Evolutionary conservation across 2,888 invertebrate genomes (phyloP), one percentile per base, ranked within the genome.

Genomic region (Eurois occulta): DNA sequence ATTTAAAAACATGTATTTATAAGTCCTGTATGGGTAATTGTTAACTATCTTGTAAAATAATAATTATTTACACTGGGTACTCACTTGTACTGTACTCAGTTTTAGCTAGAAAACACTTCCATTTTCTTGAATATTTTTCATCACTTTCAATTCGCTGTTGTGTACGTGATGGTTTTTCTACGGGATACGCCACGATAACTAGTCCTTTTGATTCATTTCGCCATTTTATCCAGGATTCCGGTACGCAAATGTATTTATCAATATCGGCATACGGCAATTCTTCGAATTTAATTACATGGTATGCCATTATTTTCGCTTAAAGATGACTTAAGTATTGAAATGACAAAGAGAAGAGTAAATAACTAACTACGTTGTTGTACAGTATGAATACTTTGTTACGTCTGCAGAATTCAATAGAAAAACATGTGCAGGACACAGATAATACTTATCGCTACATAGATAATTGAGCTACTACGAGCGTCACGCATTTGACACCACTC

Each of bases 141-240:
- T 24, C 5, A 2, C 11, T 64, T 64, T 21, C 2, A 35, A 64
- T 35, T 24, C 24, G 11, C 11, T 0, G 21, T 64, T 6, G 24
- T 11, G 62, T 64, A 2, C 3, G 2, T 11, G 24, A 35, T 24
- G 35, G 35, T 35, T 35, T 8, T 24, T 35, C 62, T 24, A 35
- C 62, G 2, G 62, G 62, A 6, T 64, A 38, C 35, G 62, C 62
- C 35, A 64, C 62, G 21, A 64, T 38, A 24, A 64, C 35, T 24
- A 11, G 24, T 35, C 5, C 24, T 38, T 64, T 64, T 24, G 11
- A 5, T 64, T 35, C 11, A 24, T 35, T 24, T 24, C 35, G 35
- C 62, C 62, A 64, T 64, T 64, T 64, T 38, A 64, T 64, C 62
- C 62, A 64, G 62, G 62, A 35, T 11, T 5, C 35, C 11, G 62